These are phyloP conservation scores for Luscinia luscinia DNA, from an alignment of 2,797 vertebrate genomes.

Conservation along the genomic window DNA sequence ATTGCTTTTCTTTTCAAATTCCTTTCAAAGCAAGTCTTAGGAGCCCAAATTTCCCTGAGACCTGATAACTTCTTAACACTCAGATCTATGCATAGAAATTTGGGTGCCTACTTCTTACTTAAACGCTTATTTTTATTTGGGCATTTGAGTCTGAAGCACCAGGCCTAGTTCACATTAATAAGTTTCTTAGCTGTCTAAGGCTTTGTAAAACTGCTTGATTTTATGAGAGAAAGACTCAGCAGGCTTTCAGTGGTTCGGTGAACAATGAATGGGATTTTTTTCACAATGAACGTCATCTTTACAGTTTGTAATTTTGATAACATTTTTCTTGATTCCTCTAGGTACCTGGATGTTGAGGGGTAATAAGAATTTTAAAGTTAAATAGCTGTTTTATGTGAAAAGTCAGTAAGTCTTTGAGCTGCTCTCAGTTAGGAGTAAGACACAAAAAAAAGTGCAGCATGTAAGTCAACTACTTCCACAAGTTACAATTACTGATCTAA, in stretches of 20 bases:
- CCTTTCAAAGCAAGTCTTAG: background rate
- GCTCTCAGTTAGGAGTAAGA: background rate
- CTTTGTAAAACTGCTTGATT: background rate
- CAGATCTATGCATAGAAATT: background rate
- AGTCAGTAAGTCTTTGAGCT: background rate
- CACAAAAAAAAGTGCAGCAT: background rate
- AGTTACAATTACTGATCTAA: background rate
- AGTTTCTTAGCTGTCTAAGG: background rate
- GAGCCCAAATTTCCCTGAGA: background rate
- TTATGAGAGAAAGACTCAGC: background rate
- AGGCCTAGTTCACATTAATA: background rate
- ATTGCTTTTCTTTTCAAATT: background rate
- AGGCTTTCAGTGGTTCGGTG: background rate
- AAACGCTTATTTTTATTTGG: background rate
- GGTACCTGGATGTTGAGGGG: background rate
- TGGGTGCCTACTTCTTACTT: background rate
- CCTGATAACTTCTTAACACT: background rate
- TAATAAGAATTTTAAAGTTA: slow-evolving; percentile 13
- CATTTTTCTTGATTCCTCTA: background rate
- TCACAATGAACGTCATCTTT: background rate
- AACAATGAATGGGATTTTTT: background rate
- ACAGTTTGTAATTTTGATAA: background rate
- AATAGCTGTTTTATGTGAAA: background rate
- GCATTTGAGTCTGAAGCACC: slow-evolving; percentile 11
- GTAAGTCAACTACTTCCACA: background rate